Evolutionary conservation across 2,888 invertebrate genomes (phyloP), one percentile per base, ranked within the genome.

Genomic region (Amblyteles armatorius): DNA sequence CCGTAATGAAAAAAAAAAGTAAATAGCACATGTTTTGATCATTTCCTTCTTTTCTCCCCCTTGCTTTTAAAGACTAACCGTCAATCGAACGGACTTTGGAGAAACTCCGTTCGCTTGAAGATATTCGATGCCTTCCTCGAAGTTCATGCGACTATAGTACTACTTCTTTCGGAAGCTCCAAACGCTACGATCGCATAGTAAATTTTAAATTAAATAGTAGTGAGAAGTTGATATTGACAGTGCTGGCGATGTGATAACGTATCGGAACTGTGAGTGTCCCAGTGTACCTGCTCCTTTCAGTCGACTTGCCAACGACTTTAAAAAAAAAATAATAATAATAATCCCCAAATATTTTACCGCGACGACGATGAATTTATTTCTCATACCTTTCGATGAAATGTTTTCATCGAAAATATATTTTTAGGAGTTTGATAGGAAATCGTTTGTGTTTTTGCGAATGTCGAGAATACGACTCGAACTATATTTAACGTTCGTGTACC

Each of bases 11-110:
- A 60, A 40, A 50, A 72, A 63, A 44, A 29, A n/a, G 11, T 68
- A 9, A 77, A 77, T 71, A 78, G 72, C 73, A 71, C 76, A 83
- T 69, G n/a, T 77, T 78, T 84, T 78, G 81, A 84, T 84, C 84
- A 80, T 77, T 77, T 63, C 44, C 72, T 72, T 76, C 50, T 29
- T 68, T 40, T n/a, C 44, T 16, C 36, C 19, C 40, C 44, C 16
- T 55, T 68, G 26, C 33, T 50, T 33, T 33, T 57, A 74, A 72
- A 57, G 48, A 63, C n/a, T 33, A 63, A 29, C 5, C 63, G 0
- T 7, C 29, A 33, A 63, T 29, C 63, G 63, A 33, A 29, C 33
- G 63, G 33, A 33, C 29, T 63, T 63, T 29, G n/a, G 6, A 16
- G 33, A 29, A 33, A 36, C 22, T 63, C 63, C 19, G 50, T 50